Evolutionary conservation across 2,888 invertebrate species (phyloP).

Genomic region (Drosophila merina): DNA sequence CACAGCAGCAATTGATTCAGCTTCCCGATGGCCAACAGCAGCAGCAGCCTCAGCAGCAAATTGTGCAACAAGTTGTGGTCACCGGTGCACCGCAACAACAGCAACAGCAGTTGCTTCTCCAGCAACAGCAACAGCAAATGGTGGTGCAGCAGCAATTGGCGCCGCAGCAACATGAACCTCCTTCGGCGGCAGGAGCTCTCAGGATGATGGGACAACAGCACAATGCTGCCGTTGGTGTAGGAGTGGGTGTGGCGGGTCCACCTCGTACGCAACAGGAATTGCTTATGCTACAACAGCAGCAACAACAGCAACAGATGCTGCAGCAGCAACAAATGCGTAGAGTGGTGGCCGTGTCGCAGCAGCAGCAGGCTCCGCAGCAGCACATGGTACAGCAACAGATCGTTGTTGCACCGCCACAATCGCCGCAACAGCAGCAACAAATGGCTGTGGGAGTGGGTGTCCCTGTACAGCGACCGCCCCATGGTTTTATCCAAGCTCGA

Average conservation of each 20-base stretch:
- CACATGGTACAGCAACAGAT: constrained; percentile 74
- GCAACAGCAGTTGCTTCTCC: constrained; percentile 60
- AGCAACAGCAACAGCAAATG: constrained; percentile 62
- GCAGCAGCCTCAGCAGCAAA: constrained; percentile 58
- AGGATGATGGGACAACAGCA: constrained; percentile 94
- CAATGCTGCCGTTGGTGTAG: constrained; percentile 85
- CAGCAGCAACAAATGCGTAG: constrained; percentile 84
- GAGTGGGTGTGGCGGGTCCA: constrained; percentile 82
- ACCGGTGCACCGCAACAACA: constrained; percentile 62
- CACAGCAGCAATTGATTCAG: constrained; percentile 62
- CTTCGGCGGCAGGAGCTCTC: constrained; percentile 89
- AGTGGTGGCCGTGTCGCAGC: constrained; percentile 64
- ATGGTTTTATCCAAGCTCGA: constrained; percentile 84
- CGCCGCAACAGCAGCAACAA: constrained; percentile 81
- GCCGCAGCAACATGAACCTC: constrained; percentile 76
- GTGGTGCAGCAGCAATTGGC: constrained; percentile 83
- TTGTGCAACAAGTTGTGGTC: constrained; percentile 80
- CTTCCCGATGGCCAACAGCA: constrained; percentile 54
- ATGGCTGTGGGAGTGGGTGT: constrained; percentile 57
- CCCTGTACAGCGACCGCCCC: constrained; percentile 73
- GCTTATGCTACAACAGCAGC: constrained; percentile 85
- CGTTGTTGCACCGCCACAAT: constrained; percentile 73
- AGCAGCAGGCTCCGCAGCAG: constrained; percentile 66
- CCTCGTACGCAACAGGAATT: constrained; percentile 85
- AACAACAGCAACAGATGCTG: constrained; percentile 84